These are phyloP conservation scores for Zonitis immaculata DNA, from an alignment of 2,888 invertebrate species.

Conservation along the genomic window DNA sequence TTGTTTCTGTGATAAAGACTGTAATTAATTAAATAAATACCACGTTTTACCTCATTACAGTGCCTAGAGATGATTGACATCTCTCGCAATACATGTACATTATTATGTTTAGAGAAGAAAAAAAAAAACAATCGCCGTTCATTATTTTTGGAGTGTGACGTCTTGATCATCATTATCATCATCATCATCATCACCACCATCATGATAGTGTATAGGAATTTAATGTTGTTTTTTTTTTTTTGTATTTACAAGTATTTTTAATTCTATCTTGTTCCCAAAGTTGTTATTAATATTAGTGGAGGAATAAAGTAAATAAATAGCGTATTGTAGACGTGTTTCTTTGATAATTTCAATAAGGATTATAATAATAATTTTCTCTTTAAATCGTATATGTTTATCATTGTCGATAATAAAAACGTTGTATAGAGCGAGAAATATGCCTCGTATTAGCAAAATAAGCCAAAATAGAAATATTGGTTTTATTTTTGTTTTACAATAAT, in stretches of 20 bases:
- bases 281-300: background rate
- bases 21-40: slow-evolving; percentile 28
- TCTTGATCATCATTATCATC: slow-evolving; percentile 13
- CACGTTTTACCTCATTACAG: slow-evolving; percentile 50
- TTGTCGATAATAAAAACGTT: background rate
- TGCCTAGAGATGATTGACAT: slow-evolving; percentile 42
- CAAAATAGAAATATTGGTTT: too few relatives aligned
- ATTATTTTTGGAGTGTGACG: slow-evolving; percentile 18
- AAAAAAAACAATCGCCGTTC: background rate
- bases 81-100: slow-evolving; percentile 47
- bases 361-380: slow-evolving; percentile 34
- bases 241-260: slow-evolving; percentile 26
- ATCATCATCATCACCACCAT: too few relatives aligned
- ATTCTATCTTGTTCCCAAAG: background rate
- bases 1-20: slow-evolving; percentile 49
- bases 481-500: too few relatives aligned
- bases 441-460: too few relatives aligned
- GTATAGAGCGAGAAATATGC: too few relatives aligned
- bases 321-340: slow-evolving; percentile 35
- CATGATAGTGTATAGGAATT: slow-evolving; percentile 12
- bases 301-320: slow-evolving; percentile 16
- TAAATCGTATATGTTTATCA: slow-evolving; percentile 38
- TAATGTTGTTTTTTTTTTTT: slow-evolving; percentile 21
- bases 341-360: slow-evolving; percentile 26
- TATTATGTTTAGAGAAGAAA: slow-evolving; percentile 11